phyloP scores from a whole-genome alignment of 2,888 invertebrate species.

The Entomobrya proxima region DNA sequence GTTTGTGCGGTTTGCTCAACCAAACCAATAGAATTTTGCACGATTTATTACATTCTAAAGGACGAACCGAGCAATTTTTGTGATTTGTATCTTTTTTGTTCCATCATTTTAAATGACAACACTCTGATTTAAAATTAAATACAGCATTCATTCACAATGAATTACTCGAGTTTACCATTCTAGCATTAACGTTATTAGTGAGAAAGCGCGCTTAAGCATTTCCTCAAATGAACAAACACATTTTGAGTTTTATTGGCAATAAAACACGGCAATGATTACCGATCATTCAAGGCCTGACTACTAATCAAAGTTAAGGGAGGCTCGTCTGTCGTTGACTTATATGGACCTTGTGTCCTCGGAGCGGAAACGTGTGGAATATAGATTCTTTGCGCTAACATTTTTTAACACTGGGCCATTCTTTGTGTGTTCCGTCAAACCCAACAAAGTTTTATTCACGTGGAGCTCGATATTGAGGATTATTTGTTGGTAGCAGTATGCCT shows the following conservation, averaged over 20 bases:
- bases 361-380: constrained; percentile 6
- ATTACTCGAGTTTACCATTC: no score
- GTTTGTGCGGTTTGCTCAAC: background rate
- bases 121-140: no score
- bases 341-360: constrained; percentile 41
- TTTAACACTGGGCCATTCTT: background rate
- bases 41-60: no score
- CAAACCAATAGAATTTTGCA: no score
- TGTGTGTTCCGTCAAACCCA: background rate
- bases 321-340: constrained; percentile 29
- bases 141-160: no score
- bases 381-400: background rate
- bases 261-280: constrained; percentile 20
- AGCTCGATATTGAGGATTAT: background rate
- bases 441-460: constrained; percentile 11
- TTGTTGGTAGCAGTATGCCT: no score
- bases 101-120: no score
- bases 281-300: constrained; percentile 44
- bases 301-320: constrained; percentile 44
- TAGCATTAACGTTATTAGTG: no score
- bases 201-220: background rate
- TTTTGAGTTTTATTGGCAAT: background rate
- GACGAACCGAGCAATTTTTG: no score
- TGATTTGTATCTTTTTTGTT: no score
- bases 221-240: background rate